Base-by-base conservation (phyloP, 1,140 invertebrate genomes). In the Dryas iulia region DNA sequence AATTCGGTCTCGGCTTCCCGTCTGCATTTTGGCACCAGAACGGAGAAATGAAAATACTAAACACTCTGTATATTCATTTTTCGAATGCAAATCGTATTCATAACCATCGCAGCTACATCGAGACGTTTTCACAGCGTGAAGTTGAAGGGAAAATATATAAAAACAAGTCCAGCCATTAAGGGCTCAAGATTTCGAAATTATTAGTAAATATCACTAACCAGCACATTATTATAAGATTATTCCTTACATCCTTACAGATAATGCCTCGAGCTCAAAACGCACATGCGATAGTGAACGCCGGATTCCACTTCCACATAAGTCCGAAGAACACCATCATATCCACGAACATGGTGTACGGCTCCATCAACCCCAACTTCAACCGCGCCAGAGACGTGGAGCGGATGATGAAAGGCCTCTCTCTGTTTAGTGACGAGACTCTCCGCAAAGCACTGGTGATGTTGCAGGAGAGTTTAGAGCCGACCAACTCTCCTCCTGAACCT, bases 201-300 rank as follows among this genome's bases (percentile, higher is more conserved):
- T n/a, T n/a, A n/a, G n/a, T n/a, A n/a, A n/a, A n/a, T n/a, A n/a
- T n/a, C n/a, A n/a, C n/a, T n/a, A n/a, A n/a, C n/a, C n/a, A n/a
- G n/a, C n/a, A n/a, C 2, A 12, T 12, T 11, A 11, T n/a, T 21
- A 47, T 47, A 21, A 21, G 14, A 47, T 18, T 21, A 18, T 21
- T 47, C n/a, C 7, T 47, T 93, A 76, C 30, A 97, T n/a, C n/a
- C n/a, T 39, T 93, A 76, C 30, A 97, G 95, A 95, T 97, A 68
- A 96, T 96, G 94, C 94, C 95, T 0, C 92, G 96, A 70, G 94
- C 94, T 3, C 96, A 97, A 92, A 98, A 97, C 85, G 94, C 96
- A 0, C 96, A 97, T 80, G 96, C 97, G 0, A 94, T 96, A 74
- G 95, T 98, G 0, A 97, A 97, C 82, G 96, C 96, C 10, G 97